Percentiles rank a stretch among this genome's conserved stretches.
These are phyloP conservation scores for Perizoma affinitatum DNA, from an alignment of 2,888 invertebrate species.

Conservation along the genomic window DNA sequence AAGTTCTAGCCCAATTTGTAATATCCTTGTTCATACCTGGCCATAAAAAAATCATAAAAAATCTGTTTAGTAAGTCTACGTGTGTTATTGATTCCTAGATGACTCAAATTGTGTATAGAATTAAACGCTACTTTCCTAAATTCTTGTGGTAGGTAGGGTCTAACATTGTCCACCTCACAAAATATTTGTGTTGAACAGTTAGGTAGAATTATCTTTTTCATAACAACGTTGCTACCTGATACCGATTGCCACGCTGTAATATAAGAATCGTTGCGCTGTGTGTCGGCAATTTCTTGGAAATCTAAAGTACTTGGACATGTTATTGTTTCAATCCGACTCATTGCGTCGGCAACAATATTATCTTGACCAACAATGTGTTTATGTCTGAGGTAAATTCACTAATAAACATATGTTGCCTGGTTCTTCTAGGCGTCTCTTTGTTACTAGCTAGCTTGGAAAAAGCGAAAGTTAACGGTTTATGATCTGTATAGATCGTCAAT, in stretches of 20 bases:
- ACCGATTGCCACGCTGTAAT: no score
- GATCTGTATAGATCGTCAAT: slow-evolving; percentile 29
- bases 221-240: slow-evolving; percentile 12
- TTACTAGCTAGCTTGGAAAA: slow-evolving; percentile 17
- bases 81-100: no score
- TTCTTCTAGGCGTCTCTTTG: slow-evolving; percentile 33
- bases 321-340: slow-evolving; percentile 34
- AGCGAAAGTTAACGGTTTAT: slow-evolving; percentile 31
- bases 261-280: slow-evolving; percentile 22
- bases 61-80: no score
- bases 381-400: slow-evolving; percentile 37
- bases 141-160: slow-evolving; percentile 14
- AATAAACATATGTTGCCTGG: slow-evolving; percentile 33
- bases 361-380: slow-evolving; percentile 18
- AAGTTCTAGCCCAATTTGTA: slow-evolving; percentile 24
- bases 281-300: slow-evolving; percentile 15
- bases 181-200: slow-evolving; percentile 16
- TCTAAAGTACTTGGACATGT: slow-evolving; percentile 23
- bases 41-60: no score
- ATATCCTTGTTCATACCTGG: no score
- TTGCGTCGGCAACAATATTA: slow-evolving; percentile 33
- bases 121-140: no score
- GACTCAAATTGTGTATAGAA: no score
- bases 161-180: slow-evolving; percentile 13
- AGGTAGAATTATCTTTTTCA: slow-evolving; percentile 13